Base-by-base conservation (phyloP, 2,797 vertebrate genomes). In the Crypturellus tataupa region DNA sequence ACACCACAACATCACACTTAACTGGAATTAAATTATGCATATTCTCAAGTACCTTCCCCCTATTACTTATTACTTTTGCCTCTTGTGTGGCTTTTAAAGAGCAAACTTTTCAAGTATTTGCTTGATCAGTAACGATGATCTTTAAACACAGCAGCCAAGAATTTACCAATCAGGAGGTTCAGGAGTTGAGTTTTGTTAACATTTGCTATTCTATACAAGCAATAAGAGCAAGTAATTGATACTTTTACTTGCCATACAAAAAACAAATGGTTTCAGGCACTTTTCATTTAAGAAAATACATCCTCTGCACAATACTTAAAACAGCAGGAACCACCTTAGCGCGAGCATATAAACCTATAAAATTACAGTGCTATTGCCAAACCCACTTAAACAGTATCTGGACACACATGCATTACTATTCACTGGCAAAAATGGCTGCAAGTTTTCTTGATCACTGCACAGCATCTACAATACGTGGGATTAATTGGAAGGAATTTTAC, bases 311-410 rank as follows among this genome's bases (percentile, higher is more conserved):
- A 95, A 86, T 87, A 96, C 76, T 90, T 94, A 94, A 90, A 88
- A 42, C 93, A 95, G 94, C 94, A 90, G 90, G 91, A 91, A 79
- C 73, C 71, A 75, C 87, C 87, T 75, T 82, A 90, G 80, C 72
- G 65, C 87, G 96, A 94, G 76, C 81, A 77, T 60, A 95, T 88
- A 95, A 96, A 91, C 90, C 76, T 85, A 82, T 91, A 95, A 91
- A 92, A 73, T 91, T 85, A 73, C 77, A 93, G 46, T 51, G 37
- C 35, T 78, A 29, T 81, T 93, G 93, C 93, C 89, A 96, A 96
- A 83, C 82, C 67, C 92, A 90, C 35, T 64, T 68, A 46, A 92
- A 27, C 37, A 86, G 31, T 80, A 29, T 58, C 87, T 75, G 85
- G 79, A 90, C 85, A 79, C 67, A 87, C 76, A 77, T 83, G 68